Evolutionary conservation across 1,140 invertebrate species (phyloP).

Genomic region (Limonius californicus): DNA sequence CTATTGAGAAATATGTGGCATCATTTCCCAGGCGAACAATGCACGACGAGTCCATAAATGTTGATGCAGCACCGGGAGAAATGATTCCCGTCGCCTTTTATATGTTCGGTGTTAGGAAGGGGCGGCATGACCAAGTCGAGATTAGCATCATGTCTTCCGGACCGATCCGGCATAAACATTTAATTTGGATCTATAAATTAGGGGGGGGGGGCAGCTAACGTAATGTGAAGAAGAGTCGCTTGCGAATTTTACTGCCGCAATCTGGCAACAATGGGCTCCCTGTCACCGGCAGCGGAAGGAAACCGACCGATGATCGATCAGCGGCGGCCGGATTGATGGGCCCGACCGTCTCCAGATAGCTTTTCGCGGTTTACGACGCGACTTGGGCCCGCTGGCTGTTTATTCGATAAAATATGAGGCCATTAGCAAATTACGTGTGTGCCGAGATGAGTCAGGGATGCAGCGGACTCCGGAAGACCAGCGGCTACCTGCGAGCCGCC

Average conservation of each 20-base stretch:
- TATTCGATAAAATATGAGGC: conserved; percentile 11
- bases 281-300: conserved; percentile 11
- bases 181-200: background rate
- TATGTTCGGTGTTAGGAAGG: no score
- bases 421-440: conserved; percentile 10
- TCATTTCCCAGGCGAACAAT: no score
- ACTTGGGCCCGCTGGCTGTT: background rate
- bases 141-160: no score
- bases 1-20: no score
- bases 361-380: conserved; percentile 12
- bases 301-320: conserved; percentile 11
- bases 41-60: no score
- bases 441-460: background rate
- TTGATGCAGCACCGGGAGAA: no score
- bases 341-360: conserved; percentile 13
- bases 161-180: background rate
- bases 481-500: background rate
- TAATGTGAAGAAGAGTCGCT: background rate
- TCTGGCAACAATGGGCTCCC: background rate
- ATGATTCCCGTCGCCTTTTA: no score
- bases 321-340: conserved; percentile 4
- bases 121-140: no score
- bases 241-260: background rate
- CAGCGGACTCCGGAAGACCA: background rate
- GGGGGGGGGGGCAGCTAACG: background rate